phyloP scores from a whole-genome alignment of 2,888 invertebrate species.

The Idaea dimidiata region DNA sequence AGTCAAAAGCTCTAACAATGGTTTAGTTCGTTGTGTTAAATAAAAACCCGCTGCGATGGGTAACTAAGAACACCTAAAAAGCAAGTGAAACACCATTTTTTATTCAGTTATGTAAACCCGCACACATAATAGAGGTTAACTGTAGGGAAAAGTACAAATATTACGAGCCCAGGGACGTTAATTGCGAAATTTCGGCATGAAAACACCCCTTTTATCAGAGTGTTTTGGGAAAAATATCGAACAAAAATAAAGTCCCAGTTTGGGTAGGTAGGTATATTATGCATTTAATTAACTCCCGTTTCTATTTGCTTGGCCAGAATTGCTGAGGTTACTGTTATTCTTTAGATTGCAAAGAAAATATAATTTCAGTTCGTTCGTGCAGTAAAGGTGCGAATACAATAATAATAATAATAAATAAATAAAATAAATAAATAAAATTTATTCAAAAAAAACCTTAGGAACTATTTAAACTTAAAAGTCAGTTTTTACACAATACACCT shows the following conservation, averaged over 20 bases:
- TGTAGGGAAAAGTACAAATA: conserved; percentile 26
- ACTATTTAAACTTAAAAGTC: no score
- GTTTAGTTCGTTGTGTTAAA: not conserved
- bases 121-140: conserved; percentile 13
- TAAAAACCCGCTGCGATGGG: not conserved
- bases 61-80: conserved; percentile 4
- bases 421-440: no score
- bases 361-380: not conserved
- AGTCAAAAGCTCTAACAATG: not conserved
- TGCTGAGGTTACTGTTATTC: not conserved
- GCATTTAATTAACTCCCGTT: not conserved
- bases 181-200: conserved; percentile 17
- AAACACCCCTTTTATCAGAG: conserved; percentile 15
- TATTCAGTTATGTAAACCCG: conserved; percentile 20
- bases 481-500: no score
- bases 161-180: conserved; percentile 22
- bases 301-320: not conserved
- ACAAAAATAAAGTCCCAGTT: conserved; percentile 2
- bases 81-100: conserved; percentile 16
- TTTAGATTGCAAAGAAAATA: not conserved
- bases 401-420: no score
- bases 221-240: conserved; percentile 3
- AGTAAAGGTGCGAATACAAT: no score
- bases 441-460: no score
- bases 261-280: not conserved